A percentile compares a stretch with the other conserved stretches of the same genome.
Evolutionary conservation across 2,888 invertebrate species (phyloP).

Genomic region (Nyleta sp.): DNA sequence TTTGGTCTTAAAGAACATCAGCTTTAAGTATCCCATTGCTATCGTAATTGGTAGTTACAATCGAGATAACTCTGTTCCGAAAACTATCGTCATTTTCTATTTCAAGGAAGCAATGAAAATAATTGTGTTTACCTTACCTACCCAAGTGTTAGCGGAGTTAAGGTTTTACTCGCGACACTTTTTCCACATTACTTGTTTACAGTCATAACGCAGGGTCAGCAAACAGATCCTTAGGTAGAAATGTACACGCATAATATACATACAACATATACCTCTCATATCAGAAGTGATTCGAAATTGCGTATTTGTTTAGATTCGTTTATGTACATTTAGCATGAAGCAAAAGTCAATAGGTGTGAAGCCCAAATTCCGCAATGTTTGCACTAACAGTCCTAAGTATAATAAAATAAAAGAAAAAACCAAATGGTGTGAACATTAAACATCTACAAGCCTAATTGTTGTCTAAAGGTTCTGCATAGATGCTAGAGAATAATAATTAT

Average conservation of each 20-base stretch:
- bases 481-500: constrained; percentile 29
- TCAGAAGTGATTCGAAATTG: no score
- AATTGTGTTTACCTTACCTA: constrained; percentile 43
- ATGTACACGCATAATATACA: no score
- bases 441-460: constrained; percentile 40
- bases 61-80: constrained; percentile 11
- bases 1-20: constrained; percentile 9
- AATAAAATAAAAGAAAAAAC: constrained; percentile 1
- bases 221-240: no score
- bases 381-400: no score
- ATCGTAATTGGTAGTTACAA: constrained; percentile 28
- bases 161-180: neutral
- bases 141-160: constrained; percentile 30
- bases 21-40: constrained; percentile 6
- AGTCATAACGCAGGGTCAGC: no score
- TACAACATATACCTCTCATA: no score
- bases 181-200: no score
- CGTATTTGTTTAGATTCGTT: neutral
- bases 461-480: constrained; percentile 25
- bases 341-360: constrained; percentile 38
- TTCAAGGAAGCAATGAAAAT: constrained; percentile 41
- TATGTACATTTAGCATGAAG: constrained; percentile 51
- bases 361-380: no score
- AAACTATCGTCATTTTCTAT: constrained; percentile 27
- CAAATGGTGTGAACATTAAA: constrained; percentile 50